Base-by-base conservation (phyloP, 2,888 invertebrate species). In the Drosophila nr. perissopoda region DNA sequence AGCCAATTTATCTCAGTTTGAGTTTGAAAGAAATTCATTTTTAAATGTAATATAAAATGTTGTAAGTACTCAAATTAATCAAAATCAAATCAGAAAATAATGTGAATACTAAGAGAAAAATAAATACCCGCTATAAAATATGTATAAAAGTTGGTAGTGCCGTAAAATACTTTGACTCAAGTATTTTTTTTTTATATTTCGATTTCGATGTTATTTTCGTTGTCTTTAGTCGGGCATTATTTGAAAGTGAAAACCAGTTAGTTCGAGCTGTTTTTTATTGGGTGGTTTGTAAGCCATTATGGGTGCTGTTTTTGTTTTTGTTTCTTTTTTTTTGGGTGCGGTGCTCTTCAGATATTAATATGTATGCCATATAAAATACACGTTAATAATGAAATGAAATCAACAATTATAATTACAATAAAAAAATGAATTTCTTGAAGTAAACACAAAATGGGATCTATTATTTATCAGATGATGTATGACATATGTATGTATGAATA, bases 21-120 rank as follows among this genome's bases (percentile, higher is more conserved):
- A 91, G 88, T 88, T 88, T 88, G 88, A 78, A 88, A 91, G 91
- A 88, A 88, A 88, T 88, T 88, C 91, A 91, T 88, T 91, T 91
- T 91, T 81, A 86, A 83, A 88, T 88, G 83, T 73, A 84, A 89
- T 49, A 48, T 70, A 74, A 81, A 72, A 68, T 53, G 53, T 27
- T 29, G 10, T 21, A 31, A 60, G 51, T 27, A 57, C 27, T 38
- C 38, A 70, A 56, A 18, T 10, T 52, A 70, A 46, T n/a, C 1
- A 18, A 25, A 25, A 16, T n/a, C 8, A 46, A 46, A 46, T 46
- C 8, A 16, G 46, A 25, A 46, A 16, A 8, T 46, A 25, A 16
- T 8, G 25, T 25, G 56, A 64, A 21, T 10, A 42, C 63, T 42
- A 57, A 27, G 16, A 27, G 10, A 38, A 1, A 27, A 62, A 16